These are phyloP conservation scores for Hyppa rectilinea DNA, from an alignment of 2,888 invertebrate genomes.

Conservation along the genomic window DNA sequence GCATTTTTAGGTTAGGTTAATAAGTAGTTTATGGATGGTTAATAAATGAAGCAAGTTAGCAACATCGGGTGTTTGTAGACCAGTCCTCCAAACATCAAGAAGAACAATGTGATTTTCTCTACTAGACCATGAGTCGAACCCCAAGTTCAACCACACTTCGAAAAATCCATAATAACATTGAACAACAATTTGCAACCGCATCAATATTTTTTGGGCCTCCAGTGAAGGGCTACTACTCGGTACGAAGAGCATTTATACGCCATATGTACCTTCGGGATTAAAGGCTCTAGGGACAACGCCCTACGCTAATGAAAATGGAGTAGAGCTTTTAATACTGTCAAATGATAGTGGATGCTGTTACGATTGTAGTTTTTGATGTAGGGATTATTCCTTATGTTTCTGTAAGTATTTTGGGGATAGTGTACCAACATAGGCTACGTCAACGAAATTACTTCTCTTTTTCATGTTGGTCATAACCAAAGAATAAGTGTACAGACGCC, in stretches of 20 bases:
- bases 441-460: background rate
- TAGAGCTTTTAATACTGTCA: slow-evolving; percentile 68
- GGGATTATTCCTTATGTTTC: slow-evolving; percentile 38
- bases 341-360: slow-evolving; percentile 63
- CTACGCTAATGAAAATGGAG: slow-evolving; percentile 81
- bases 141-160: background rate
- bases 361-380: slow-evolving; percentile 34
- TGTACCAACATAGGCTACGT: background rate
- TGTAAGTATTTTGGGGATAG: background rate
- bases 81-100: too few species aligned
- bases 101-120: background rate
- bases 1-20: background rate
- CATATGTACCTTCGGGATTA: slow-evolving; percentile 88
- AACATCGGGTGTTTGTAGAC: too few species aligned
- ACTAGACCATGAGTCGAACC: background rate
- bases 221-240: slow-evolving; percentile 75
- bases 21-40: background rate
- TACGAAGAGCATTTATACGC: slow-evolving; percentile 89
- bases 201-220: slow-evolving; percentile 71
- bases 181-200: slow-evolving; percentile 70
- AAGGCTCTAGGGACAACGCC: slow-evolving; percentile 79
- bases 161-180: slow-evolving; percentile 63
- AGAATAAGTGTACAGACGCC: too few species aligned
- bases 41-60: background rate
- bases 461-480: background rate